phyloP scores from a whole-genome alignment of 2,888 invertebrate genomes.

The Acleris literana region DNA sequence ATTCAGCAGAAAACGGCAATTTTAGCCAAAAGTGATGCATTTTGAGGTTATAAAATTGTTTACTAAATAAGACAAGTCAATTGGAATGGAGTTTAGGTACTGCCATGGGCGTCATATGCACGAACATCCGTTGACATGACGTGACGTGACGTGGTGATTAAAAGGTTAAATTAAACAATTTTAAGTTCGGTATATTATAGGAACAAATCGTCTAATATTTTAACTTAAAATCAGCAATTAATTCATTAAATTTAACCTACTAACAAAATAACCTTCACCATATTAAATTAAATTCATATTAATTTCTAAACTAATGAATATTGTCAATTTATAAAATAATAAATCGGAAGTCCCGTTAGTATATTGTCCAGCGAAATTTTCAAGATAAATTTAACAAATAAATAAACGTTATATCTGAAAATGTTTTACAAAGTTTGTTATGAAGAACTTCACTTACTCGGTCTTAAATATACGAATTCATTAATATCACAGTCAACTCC shows the following conservation, averaged over 20 bases:
- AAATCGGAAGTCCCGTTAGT: neutral
- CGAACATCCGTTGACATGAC: too few relatives aligned
- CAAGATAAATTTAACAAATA: neutral
- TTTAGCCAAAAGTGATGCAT: too few relatives aligned
- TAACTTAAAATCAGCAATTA: neutral
- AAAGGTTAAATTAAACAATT: too few relatives aligned
- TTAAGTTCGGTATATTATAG: neutral
- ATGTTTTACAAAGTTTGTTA: neutral
- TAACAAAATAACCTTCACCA: neutral
- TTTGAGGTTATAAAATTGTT: too few relatives aligned
- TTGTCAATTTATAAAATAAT: neutral
- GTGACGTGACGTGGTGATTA: too few relatives aligned
- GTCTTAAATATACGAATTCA: too few relatives aligned
- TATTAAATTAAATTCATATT: neutral
- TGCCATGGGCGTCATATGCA: too few relatives aligned
- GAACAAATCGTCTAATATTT: neutral
- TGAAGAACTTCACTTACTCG: too few relatives aligned
- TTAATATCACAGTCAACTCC: constrained; percentile 65
- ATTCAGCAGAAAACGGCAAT: too few relatives aligned
- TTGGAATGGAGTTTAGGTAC: too few relatives aligned
- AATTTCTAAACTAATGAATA: neutral
- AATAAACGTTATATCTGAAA: neutral
- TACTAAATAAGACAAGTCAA: too few relatives aligned
- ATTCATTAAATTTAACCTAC: neutral
- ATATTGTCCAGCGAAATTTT: neutral